Evolutionary conservation across 2,113 vertebrate genomes (phyloP).

Genomic region (Caretta caretta): DNA sequence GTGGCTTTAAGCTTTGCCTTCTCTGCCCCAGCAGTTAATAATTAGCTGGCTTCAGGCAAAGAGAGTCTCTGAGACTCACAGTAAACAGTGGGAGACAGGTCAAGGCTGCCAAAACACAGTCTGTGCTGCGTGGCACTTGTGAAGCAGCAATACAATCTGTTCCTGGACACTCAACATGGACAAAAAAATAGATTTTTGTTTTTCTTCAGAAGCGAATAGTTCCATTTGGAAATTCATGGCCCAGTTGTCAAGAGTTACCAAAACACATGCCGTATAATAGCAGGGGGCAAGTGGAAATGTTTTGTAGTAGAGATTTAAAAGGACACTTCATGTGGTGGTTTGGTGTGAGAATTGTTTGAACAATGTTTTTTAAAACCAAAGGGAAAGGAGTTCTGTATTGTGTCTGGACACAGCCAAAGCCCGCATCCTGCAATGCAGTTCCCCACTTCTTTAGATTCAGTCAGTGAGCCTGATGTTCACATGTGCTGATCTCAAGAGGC

Average conservation of each 20-base stretch:
- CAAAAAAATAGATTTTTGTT: not conserved
- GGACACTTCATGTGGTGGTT: not conserved
- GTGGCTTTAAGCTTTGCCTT: not conserved
- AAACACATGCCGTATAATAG: not conserved
- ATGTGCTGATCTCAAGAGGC: not conserved
- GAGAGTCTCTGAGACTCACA: not conserved
- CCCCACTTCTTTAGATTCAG: not conserved
- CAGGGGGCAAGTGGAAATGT: not conserved
- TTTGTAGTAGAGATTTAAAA: not conserved
- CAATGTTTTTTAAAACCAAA: not conserved
- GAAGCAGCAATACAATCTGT: not conserved
- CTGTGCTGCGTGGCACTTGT: not conserved
- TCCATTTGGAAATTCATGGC: not conserved
- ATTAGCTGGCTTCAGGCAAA: slow-evolving; percentile 8
- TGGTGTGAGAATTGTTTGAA: not conserved
- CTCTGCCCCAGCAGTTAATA: not conserved
- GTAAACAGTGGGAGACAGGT: not conserved
- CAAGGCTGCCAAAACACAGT: slow-evolving; percentile 5
- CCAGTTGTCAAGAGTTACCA: not conserved
- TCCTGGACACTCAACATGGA: not conserved
- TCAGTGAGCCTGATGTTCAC: not conserved
- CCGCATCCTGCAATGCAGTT: not conserved
- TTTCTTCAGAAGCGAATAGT: not conserved
- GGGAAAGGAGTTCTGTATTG: not conserved
- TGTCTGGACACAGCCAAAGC: not conserved